phyloP scores from a whole-genome alignment of 2,888 invertebrate species.

The Ischnus inquisitorius region DNA sequence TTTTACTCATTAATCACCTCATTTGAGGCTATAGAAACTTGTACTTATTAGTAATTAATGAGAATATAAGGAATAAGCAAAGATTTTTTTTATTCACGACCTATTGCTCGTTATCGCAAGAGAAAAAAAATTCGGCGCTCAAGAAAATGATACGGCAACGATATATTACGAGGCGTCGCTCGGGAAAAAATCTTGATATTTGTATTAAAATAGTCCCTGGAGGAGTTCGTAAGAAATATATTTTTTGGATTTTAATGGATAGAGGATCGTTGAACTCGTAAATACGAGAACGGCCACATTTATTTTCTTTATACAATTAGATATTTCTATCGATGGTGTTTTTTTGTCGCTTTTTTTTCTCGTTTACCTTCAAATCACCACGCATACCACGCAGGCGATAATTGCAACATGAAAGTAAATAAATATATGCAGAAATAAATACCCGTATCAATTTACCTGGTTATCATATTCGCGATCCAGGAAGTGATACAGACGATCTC shows the following conservation, averaged over 20 bases:
- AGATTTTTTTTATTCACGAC: no score
- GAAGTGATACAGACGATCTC: neutral
- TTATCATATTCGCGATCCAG: neutral
- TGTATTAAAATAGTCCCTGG: no score
- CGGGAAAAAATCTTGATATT: no score
- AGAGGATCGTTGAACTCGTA: conserved; percentile 18
- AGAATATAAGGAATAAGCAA: no score
- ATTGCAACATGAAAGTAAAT: conserved; percentile 1
- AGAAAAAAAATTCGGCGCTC: no score
- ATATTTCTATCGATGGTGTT: neutral
- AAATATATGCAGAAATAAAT: neutral
- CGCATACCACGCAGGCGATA: neutral
- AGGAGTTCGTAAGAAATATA: neutral
- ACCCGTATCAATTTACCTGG: conserved; percentile 23
- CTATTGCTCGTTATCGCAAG: no score
- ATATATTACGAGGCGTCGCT: no score
- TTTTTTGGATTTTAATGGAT: neutral
- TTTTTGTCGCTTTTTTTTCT: neutral
- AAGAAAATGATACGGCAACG: no score
- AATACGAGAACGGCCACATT: conserved; percentile 28
- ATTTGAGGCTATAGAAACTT: neutral
- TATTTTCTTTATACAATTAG: conserved; percentile 40
- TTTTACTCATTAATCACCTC: neutral
- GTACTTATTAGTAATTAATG: neutral
- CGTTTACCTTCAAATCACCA: neutral